Conservation (phyloP, 2,113 vertebrate species). For the Microtus richardsoni region DNA sequence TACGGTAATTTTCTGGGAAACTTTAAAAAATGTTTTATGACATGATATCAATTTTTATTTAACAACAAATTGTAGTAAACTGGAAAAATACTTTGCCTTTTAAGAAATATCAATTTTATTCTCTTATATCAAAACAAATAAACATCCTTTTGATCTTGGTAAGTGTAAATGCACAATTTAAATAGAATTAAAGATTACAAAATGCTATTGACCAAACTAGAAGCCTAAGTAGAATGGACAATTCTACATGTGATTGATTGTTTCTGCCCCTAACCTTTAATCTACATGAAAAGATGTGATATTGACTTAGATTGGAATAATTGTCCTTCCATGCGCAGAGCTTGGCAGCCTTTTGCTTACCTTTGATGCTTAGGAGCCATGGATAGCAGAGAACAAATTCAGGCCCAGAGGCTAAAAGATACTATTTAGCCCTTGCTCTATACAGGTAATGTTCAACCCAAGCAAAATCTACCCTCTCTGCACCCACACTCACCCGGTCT, state of each 20-base stretch:
- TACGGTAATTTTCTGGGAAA: not conserved
- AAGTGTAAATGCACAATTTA: not conserved
- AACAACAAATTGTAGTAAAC: not conserved
- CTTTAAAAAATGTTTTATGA: not conserved
- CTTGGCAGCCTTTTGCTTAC: not conserved
- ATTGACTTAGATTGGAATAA: not conserved
- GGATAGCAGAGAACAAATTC: too few relatives aligned
- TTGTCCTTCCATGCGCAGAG: not conserved
- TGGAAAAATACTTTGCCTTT: not conserved
- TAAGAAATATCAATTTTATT: not conserved
- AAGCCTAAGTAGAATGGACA: not conserved
- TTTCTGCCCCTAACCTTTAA: not conserved
- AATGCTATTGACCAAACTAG: not conserved
- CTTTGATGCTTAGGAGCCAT: not conserved
- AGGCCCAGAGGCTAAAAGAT: not conserved
- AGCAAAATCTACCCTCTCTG: not conserved
- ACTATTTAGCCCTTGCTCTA: not conserved
- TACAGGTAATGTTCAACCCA: not conserved
- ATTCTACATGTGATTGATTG: not conserved
- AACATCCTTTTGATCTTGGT: not conserved
- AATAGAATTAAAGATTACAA: not conserved
- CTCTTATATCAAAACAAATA: not conserved
- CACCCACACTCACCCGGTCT: not conserved
- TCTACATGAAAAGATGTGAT: not conserved
- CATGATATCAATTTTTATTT: not conserved